These are phyloP conservation scores for Ammospiza maritima DNA, from an alignment of 2,797 vertebrate genomes.

Conservation along the genomic window DNA sequence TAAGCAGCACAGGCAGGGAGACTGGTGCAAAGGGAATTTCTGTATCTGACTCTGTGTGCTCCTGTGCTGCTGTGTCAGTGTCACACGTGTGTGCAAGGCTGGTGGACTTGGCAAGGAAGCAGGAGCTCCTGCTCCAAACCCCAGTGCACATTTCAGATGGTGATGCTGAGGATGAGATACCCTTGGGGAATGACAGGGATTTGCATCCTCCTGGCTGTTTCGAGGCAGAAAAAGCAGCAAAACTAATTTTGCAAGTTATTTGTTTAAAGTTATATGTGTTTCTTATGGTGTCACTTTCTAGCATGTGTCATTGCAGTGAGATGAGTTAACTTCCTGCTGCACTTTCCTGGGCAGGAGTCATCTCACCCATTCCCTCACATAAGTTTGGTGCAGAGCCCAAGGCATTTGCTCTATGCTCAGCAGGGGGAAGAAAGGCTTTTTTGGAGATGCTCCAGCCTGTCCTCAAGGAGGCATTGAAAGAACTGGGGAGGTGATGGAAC, in stretches of 20 bases:
- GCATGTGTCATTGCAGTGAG: background rate
- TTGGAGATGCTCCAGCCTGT: background rate
- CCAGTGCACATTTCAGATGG: rapidly evolving
- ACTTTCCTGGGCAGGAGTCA: constrained; percentile 8
- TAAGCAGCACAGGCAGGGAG: background rate
- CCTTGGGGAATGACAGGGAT: background rate
- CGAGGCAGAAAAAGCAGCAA: background rate
- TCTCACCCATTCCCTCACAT: background rate
- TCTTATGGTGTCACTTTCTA: constrained; percentile 17
- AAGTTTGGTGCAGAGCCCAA: background rate
- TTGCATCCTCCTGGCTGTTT: background rate
- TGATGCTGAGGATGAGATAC: background rate
- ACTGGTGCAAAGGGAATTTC: background rate
- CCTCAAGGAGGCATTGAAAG: background rate
- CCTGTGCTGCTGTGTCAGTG: background rate
- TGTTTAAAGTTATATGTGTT: background rate
- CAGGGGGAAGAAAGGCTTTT: background rate
- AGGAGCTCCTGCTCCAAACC: background rate
- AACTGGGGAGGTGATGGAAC: background rate
- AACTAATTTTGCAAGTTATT: background rate
- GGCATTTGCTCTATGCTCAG: background rate
- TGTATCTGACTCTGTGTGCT: background rate
- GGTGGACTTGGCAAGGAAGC: background rate
- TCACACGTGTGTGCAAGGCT: background rate
- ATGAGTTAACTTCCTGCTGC: constrained; percentile 30